These are phyloP conservation scores for Holothuria scabra DNA, from an alignment of 53 echinoderm and acorn worm species.

Conservation along the genomic window DNA sequence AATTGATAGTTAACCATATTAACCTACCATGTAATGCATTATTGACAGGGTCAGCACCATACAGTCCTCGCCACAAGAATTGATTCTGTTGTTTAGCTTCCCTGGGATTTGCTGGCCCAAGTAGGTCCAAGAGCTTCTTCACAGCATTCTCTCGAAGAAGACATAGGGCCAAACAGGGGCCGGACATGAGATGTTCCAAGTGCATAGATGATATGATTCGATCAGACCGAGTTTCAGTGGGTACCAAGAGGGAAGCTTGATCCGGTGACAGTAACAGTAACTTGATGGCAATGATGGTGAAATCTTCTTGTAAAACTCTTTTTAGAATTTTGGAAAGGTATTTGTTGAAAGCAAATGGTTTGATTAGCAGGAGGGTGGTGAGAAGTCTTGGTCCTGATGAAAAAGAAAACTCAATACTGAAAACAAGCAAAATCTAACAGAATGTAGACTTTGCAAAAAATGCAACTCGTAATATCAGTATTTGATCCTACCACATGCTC, in stretches of 20 bases:
- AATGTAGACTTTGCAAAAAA: no score
- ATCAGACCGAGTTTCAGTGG: conserved; percentile 64
- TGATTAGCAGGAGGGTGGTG: conserved; percentile 88
- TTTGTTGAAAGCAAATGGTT: conserved; percentile 81
- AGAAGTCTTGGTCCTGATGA: conserved; percentile 85
- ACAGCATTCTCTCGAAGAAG: conserved; percentile 95
- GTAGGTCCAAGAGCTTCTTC: conserved; percentile 80
- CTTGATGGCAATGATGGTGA: conserved; percentile 74
- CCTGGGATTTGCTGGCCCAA: conserved; percentile 86
- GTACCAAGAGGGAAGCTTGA: conserved; percentile 67
- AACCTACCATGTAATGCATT: conserved; percentile 87
- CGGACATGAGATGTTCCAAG: conserved; percentile 75
- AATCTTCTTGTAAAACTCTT: conserved; percentile 81
- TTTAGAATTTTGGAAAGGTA: conserved; percentile 92
- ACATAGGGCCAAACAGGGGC: conserved; percentile 75
- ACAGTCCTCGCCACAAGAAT: conserved; percentile 94
- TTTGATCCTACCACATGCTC: no score
- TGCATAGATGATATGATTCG: conserved; percentile 70
- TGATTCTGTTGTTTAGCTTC: conserved; percentile 81
- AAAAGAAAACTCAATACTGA: neutral
- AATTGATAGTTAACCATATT: no score
- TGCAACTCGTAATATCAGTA: no score
- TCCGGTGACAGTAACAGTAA: conserved; percentile 53
- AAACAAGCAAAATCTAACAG: no score
- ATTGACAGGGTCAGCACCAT: conserved; percentile 91